phyloP scores from a whole-genome alignment of 2,888 invertebrate species.

The Cryptus viduatorius region DNA sequence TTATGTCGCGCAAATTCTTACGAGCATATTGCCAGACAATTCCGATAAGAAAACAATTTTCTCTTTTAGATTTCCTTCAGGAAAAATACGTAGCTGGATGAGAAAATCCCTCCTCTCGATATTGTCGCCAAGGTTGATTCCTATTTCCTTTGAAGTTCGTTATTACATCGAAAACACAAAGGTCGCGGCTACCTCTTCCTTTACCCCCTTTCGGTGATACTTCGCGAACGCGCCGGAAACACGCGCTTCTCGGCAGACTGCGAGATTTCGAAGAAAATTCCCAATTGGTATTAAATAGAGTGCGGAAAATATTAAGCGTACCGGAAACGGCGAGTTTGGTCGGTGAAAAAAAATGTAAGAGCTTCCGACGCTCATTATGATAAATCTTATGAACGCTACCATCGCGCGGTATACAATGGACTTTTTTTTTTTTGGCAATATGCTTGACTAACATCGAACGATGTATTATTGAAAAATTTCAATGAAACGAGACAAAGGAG shows the following conservation, averaged over 20 bases:
- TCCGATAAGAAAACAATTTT: no score
- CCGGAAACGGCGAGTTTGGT: slow-evolving; percentile 7
- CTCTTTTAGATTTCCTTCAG: no score
- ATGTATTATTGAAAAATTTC: background rate
- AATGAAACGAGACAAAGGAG: background rate
- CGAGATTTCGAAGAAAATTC: slow-evolving; percentile 34
- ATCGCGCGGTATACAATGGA: background rate
- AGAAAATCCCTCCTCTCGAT: no score
- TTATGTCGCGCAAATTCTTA: no score
- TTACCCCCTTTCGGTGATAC: background rate
- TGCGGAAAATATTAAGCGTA: slow-evolving; percentile 45
- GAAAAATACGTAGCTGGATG: no score
- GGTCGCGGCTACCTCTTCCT: background rate
- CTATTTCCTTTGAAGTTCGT: no score
- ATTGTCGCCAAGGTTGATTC: no score
- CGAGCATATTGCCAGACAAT: no score
- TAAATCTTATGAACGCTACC: background rate
- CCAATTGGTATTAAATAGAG: slow-evolving; percentile 51
- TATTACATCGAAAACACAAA: background rate
- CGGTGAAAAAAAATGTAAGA: background rate
- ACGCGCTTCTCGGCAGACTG: background rate
- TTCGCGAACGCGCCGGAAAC: background rate
- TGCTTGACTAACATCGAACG: background rate
- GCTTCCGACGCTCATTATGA: background rate
- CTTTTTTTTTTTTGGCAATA: background rate